Base-by-base conservation (phyloP, 1,140 invertebrate species). In the Platorchestia sp. region DNA sequence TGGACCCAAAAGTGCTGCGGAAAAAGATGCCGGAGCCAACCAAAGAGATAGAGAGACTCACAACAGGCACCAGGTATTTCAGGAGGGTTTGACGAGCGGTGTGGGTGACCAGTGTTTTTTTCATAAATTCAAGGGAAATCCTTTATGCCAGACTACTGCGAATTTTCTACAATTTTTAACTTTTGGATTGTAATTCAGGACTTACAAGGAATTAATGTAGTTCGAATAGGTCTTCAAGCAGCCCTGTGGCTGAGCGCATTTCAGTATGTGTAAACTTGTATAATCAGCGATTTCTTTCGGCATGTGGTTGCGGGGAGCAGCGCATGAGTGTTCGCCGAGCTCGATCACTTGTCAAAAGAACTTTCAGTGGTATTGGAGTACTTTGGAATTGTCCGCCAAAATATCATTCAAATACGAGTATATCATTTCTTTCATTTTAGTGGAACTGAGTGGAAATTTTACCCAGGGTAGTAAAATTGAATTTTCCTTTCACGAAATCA, bases 11-110 rank as follows among this genome's bases (percentile, higher is more conserved):
- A 90, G 95, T 95, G 40, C 42, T 95, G 16, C 59, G 87, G 43
- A 95, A 95, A 41, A 95, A 95, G 45, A 95, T 95, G 95, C 95
- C 95, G 0, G 95, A 87, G 51, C 95, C 95, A 36, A 53, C 86
- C 40, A 87, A 86, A 40, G 89, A 90, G 6, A 90, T 95, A 43
- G 95, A 95, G 86, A 41, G 95, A 75, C 41, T 95, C 59, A 95
- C 95, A 7, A 95, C 95, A 6, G 95, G 95, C 0, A 95, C 95
- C 47, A 87, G 95, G 95, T 95, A 95, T 44, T 75, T 75, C 14
- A 10, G 36, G 1, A 10, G 59, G 1, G 3, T 75, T 75, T 22
- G 7, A 3, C 59, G 10, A 75, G 59, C 36, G 59, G 59, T 75
- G 14, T 19, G 27, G 36, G 59, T 75, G 7, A 75, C 14, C 14